These are phyloP conservation scores for Nephrotoma guestfalica DNA, from an alignment of 2,888 invertebrate species.

Conservation along the genomic window DNA sequence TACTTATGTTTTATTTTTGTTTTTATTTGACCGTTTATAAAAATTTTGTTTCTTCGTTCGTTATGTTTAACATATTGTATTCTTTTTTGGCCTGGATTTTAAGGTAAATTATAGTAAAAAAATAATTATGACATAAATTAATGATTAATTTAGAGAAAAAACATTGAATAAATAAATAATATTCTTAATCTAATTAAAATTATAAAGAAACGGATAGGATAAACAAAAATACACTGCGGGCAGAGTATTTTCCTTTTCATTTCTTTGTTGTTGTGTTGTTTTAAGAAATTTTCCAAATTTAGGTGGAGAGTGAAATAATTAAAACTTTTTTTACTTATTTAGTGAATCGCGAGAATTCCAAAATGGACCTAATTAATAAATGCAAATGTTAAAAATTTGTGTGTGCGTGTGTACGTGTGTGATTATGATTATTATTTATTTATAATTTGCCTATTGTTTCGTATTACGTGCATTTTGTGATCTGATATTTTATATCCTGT, in stretches of 20 bases:
- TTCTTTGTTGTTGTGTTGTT: not conserved
- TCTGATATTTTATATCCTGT: not conserved
- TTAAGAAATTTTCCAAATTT: not conserved
- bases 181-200: not conserved
- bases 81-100: not conserved
- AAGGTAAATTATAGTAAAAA: not conserved
- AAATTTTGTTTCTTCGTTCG: too few relatives aligned
- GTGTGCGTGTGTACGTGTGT: not conserved
- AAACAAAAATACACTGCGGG: not conserved
- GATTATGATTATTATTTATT: not conserved
- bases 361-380: not conserved
- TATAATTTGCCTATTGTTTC: not conserved
- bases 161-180: not conserved
- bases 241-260: not conserved
- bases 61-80: not conserved
- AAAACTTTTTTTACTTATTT: not conserved
- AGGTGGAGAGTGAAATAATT: not conserved
- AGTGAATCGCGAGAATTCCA: not conserved
- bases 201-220: not conserved
- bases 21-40: not conserved
- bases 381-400: not conserved
- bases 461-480: not conserved
- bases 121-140: not conserved
- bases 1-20: not conserved
- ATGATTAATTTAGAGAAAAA: not conserved